Conservation (phyloP, 2,888 invertebrate genomes). For the Drosophila tripunctata region DNA sequence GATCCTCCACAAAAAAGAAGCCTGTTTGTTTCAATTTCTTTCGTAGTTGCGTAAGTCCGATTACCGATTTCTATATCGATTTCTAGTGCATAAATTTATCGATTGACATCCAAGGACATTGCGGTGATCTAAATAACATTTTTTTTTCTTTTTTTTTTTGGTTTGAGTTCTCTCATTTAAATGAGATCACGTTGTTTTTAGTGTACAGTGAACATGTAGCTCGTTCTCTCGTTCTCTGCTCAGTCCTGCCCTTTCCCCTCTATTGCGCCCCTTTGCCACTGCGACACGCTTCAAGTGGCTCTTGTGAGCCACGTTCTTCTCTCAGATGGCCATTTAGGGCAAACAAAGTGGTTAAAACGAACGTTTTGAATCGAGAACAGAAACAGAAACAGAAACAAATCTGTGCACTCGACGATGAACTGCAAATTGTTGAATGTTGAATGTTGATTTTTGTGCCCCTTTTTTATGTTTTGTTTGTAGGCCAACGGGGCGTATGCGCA, state of each 20-base stretch:
- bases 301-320: slow-evolving; percentile 42
- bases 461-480: background rate
- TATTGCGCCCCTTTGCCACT: background rate
- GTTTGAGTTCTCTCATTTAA: too few relatives aligned
- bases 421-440: slow-evolving; percentile 1
- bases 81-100: too few relatives aligned
- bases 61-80: too few relatives aligned
- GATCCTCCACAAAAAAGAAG: too few relatives aligned
- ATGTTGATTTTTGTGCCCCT: slow-evolving; percentile 2
- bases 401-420: slow-evolving; percentile 48
- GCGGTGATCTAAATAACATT: too few relatives aligned
- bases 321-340: slow-evolving; percentile 43
- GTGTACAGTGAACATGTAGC: background rate
- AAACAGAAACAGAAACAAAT: slow-evolving; percentile 30
- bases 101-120: too few relatives aligned
- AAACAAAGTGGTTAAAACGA: slow-evolving; percentile 9
- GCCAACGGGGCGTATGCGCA: slow-evolving; percentile 45
- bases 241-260: background rate
- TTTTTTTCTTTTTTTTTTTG: too few relatives aligned
- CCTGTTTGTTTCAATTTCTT: too few relatives aligned
- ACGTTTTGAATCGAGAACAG: background rate
- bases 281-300: slow-evolving; percentile 67
- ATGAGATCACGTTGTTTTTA: background rate
- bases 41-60: too few relatives aligned
- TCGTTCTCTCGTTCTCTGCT: background rate